Base-by-base conservation (phyloP, 2,888 invertebrate genomes). In the Epicampocera succincta region DNA sequence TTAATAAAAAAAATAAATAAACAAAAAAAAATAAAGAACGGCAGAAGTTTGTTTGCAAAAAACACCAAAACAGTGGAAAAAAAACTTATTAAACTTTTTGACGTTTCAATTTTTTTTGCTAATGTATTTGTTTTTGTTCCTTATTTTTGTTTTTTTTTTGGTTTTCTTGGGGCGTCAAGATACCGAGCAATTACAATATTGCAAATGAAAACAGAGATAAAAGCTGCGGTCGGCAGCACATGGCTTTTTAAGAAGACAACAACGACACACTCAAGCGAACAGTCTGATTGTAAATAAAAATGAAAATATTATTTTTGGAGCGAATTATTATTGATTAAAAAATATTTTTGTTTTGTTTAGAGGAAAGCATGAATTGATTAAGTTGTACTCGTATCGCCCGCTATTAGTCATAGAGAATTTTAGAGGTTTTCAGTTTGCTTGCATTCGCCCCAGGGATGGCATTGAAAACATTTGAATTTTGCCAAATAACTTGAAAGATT, bases 171-270 rank as follows among this genome's bases (percentile, higher is more conserved):
- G 73, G 73, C 73, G 68, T 61, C 61, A 63, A 60, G 73, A 68
- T 73, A 79, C 33, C 33, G 33, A 33, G 33, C 33, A 33, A 33
- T 33, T 33, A 56, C 68, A 61, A 54, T 73, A 61, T 66, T 60
- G 50, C 21, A 78, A 72, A 68, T 54, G n/a, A 73, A 38, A 73
- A 63, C 52, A 74, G 72, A 74, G 80, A 80, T 69, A 80, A 80
- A 75, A 80, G 63, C 52, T 58, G 42, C 52, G 12, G 11, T 40
- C 17, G 50, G 71, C 33, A 33, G 33, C 80, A 80, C 63, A 80
- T 80, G 80, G 69, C 44, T 71, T 42, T 60, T 65, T 65, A 65
- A 65, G 52, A 50, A 69, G 42, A 69, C 60, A 48, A 40, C 40
- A 21, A 50, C 40, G 63, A 74, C 56, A 65, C 54, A 74, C 40